Evolutionary conservation across 2,113 vertebrate genomes (phyloP).

Genomic region (Salvelinus fontinalis): DNA sequence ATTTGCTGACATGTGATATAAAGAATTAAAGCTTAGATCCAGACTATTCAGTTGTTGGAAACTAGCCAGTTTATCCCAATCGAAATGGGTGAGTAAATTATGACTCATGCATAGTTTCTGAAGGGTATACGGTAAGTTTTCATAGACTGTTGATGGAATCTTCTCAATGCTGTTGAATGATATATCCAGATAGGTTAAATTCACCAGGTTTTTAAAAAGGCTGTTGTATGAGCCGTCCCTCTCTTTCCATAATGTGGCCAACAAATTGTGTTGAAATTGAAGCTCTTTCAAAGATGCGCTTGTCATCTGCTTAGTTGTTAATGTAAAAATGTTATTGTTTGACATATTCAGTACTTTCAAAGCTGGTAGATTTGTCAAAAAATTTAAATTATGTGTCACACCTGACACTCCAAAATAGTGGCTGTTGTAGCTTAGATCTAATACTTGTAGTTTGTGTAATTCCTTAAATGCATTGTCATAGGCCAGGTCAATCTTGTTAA

Average conservation of each 20-base stretch:
- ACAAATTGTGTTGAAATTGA: slow-evolving; percentile 68
- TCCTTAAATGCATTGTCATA: slow-evolving; percentile 65
- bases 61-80: slow-evolving; percentile 57
- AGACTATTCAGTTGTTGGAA: slow-evolving; percentile 63
- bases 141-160: slow-evolving; percentile 60
- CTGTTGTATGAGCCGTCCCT: slow-evolving; percentile 45
- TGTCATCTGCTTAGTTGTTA: slow-evolving; percentile 69
- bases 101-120: slow-evolving; percentile 53
- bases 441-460: slow-evolving; percentile 60
- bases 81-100: slow-evolving; percentile 62
- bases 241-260: slow-evolving; percentile 75
- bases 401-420: slow-evolving; percentile 77
- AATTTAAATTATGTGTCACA: slow-evolving; percentile 74
- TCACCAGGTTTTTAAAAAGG: slow-evolving; percentile 69
- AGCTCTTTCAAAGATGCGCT: slow-evolving; percentile 76
- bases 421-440: slow-evolving; percentile 77
- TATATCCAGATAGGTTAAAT: slow-evolving; percentile 74
- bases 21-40: slow-evolving; percentile 69
- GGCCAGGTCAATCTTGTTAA: slow-evolving; percentile 69
- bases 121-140: slow-evolving; percentile 61
- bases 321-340: slow-evolving; percentile 70
- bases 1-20: slow-evolving; percentile 54
- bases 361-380: slow-evolving; percentile 65
- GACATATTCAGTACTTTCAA: slow-evolving; percentile 73
- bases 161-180: slow-evolving; percentile 61